Percentiles rank a stretch among this genome's conserved stretches.
Evolutionary conservation across 2,888 invertebrate species (phyloP).

Genomic region (Clostera curtula): DNA sequence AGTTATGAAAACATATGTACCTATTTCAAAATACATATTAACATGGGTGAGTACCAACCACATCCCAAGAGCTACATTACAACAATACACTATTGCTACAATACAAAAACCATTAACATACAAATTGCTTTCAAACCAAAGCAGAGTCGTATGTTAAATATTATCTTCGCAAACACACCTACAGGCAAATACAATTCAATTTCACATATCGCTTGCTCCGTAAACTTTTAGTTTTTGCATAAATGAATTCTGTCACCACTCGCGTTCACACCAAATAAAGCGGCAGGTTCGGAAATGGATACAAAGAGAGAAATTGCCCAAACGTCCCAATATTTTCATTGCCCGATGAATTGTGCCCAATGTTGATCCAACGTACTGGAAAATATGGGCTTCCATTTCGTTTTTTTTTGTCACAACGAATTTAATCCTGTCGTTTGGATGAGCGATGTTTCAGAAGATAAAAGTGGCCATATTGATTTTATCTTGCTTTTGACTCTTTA

Average conservation of each 20-base stretch:
- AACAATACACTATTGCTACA: too few relatives aligned
- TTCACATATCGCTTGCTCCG: conserved; percentile 53
- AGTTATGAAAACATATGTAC: too few relatives aligned
- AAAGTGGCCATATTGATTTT: background rate
- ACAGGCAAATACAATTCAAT: conserved; percentile 22
- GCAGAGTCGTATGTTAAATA: too few relatives aligned
- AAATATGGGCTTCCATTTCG: conserved; percentile 39
- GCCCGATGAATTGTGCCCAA: conserved; percentile 53
- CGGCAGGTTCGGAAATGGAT: conserved; percentile 39
- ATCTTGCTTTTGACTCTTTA: too few relatives aligned
- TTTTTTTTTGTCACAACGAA: conserved; percentile 23
- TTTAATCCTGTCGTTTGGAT: conserved; percentile 35
- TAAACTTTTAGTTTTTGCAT: conserved; percentile 46
- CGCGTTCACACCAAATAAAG: conserved; percentile 38
- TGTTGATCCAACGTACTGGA: conserved; percentile 59
- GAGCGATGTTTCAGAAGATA: conserved; percentile 32
- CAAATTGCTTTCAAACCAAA: too few relatives aligned
- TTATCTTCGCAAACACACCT: conserved; percentile 10
- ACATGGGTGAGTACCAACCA: too few relatives aligned
- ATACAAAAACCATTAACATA: too few relatives aligned
- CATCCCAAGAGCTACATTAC: too few relatives aligned
- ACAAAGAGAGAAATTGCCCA: conserved; percentile 58
- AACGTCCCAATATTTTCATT: conserved; percentile 65
- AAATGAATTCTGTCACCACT: conserved; percentile 59
- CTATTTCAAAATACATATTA: too few relatives aligned